Base-by-base conservation (phyloP, 2,797 vertebrate species). In the Ciconia nigra region DNA sequence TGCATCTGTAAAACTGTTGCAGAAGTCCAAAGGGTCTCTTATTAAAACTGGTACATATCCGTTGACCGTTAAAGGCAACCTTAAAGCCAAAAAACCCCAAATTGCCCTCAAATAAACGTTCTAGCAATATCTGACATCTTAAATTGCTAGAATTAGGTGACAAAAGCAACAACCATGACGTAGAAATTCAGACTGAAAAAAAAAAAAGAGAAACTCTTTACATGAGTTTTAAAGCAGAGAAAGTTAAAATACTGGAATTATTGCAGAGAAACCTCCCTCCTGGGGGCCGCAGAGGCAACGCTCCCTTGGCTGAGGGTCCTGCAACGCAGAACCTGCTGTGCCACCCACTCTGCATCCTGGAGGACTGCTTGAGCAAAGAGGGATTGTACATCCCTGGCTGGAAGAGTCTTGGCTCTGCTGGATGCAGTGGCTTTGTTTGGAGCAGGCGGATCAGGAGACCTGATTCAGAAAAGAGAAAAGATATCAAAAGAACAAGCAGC, bases 381-480 rank as follows among this genome's bases (percentile, higher is more conserved):
- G 42, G 11, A 15, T 13, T 51, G 10, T 8, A 57, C 29, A 7
- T 16, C 15, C 35, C 22, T 42, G 63, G 25, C 44, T 77, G 55
- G 44, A 57, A 7, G 42, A 35, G 12, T 15, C 46, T n/a, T 39
- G 47, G 51, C 42, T 69, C 59, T 73, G 69, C 46, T 39, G 1
- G 14, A 20, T 0, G 2, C 31, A 25, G 0, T 1, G 29, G n/a
- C 8, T 72, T 15, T 11, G 19, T 22, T 63, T 26, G 73, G 72
- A 79, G 52, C 8, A 44, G 46, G 6, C 1, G 6, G 41, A 33
- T 51, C 35, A 46, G 55, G 31, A 72, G 26, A 17, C 15, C 29
- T 21, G 24, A 20, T 21, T 54, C 58, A n/a, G 19, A 59, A 31
- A 14, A 25, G 35, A 44, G 15, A 69, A 46, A 41, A 58, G 9